These are phyloP conservation scores for Ceriagrion tenellum DNA, from an alignment of 2,888 invertebrate genomes.

Conservation along the genomic window DNA sequence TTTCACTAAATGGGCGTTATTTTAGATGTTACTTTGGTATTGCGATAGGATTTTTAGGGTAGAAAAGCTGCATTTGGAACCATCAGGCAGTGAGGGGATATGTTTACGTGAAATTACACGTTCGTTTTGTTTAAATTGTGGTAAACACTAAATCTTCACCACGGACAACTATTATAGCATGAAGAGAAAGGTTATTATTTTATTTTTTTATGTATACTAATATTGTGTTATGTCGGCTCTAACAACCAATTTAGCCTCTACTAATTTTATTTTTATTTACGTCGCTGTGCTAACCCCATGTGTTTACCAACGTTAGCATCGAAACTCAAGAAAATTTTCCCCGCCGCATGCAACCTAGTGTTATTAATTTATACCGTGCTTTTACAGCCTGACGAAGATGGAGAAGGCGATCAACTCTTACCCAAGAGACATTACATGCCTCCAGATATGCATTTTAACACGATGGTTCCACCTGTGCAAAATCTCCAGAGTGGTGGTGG, in stretches of 20 bases:
- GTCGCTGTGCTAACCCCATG: neutral
- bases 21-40: neutral
- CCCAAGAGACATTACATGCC: slow-evolving; percentile 48
- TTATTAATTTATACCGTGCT: neutral
- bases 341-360: neutral
- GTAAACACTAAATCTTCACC: neutral
- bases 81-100: neutral
- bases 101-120: slow-evolving; percentile 25
- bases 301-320: neutral
- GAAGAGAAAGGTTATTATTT: slow-evolving; percentile 46
- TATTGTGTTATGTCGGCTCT: neutral
- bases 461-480: slow-evolving; percentile 44
- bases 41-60: neutral
- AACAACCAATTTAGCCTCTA: neutral
- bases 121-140: slow-evolving; percentile 21
- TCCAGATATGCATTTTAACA: slow-evolving; percentile 44
- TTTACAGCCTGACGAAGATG: slow-evolving; percentile 1
- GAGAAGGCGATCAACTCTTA: slow-evolving; percentile 31
- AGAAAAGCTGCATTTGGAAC: neutral
- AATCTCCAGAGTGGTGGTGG: neutral
- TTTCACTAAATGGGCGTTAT: neutral
- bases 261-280: neutral
- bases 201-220: neutral
- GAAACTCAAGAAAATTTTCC: neutral
- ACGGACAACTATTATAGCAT: slow-evolving; percentile 50